These are phyloP conservation scores for Struthidea cinerea DNA, from an alignment of 2,113 vertebrate species.

Conservation along the genomic window DNA sequence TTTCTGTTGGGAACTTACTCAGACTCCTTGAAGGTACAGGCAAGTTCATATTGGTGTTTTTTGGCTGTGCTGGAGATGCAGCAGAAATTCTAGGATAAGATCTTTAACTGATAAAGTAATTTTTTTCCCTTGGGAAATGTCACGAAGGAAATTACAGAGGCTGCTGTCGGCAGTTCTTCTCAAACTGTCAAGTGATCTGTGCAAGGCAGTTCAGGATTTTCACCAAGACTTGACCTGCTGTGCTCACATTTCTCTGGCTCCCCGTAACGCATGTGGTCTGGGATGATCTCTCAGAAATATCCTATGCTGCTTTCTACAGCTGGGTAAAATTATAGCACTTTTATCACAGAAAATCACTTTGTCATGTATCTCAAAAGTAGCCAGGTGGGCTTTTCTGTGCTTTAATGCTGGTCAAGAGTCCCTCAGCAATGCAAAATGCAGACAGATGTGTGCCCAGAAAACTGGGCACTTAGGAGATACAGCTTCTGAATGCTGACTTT, in stretches of 20 bases:
- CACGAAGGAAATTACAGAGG: not conserved
- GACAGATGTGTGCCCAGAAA: not conserved
- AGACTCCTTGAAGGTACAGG: not conserved
- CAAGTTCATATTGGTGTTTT: not conserved
- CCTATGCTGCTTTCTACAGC: not conserved
- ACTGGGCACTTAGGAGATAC: not conserved
- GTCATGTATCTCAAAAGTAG: not conserved
- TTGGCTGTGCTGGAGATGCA: not conserved
- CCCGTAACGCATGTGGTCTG: not conserved
- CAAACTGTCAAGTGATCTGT: not conserved
- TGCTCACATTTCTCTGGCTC: not conserved
- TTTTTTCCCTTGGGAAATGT: not conserved
- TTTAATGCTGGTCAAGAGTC: not conserved
- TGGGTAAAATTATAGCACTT: not conserved
- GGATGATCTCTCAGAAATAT: not conserved
- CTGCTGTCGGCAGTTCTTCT: not conserved
- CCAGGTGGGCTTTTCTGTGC: not conserved
- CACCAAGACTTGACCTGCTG: not conserved
- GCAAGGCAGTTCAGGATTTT: not conserved
- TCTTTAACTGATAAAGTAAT: not conserved
- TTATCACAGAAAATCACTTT: not conserved
- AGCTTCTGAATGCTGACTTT: not conserved
- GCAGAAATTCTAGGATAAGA: not conserved
- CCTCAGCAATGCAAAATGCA: not conserved
- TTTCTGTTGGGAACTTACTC: not conserved